Conservation (phyloP, 2,113 vertebrate species). For the Chrysochloris asiatica region DNA sequence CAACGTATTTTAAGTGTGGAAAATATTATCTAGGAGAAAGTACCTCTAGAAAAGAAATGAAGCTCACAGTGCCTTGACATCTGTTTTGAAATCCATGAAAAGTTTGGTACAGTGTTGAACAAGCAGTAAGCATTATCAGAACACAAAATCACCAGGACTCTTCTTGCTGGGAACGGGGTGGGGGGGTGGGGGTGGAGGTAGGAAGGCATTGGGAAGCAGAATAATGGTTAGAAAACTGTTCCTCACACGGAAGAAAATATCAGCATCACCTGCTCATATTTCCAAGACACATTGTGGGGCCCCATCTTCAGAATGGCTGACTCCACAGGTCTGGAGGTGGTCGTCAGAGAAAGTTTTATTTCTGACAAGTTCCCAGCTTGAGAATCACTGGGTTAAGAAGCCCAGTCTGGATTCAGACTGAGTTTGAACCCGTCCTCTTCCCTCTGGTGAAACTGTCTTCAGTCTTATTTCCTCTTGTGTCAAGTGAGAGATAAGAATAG, state of each 20-base stretch:
- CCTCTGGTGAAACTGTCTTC: not conserved
- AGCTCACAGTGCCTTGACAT: no score
- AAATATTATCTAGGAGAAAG: constrained; percentile 24
- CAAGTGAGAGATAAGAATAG: not conserved
- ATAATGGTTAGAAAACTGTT: not conserved
- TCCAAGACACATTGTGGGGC: not conserved
- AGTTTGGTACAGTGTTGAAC: not conserved
- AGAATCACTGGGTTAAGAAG: not conserved
- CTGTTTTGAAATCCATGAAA: not conserved
- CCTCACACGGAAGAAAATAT: not conserved
- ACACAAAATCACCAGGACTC: not conserved
- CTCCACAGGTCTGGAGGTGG: not conserved
- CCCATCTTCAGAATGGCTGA: not conserved
- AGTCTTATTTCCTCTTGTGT: not conserved
- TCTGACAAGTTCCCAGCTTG: not conserved
- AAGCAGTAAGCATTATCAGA: not conserved
- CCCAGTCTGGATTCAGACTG: not conserved
- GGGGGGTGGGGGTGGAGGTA: accelerated
- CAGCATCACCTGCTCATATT: no score
- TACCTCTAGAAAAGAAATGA: not conserved
- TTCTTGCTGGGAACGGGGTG: not conserved
- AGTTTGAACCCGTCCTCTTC: not conserved
- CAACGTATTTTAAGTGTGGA: not conserved
- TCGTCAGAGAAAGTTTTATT: not conserved
- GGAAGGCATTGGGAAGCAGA: not conserved